A percentile compares a stretch with the other conserved stretches of the same genome.
Evolutionary conservation across 2,888 invertebrate genomes (phyloP).

Genomic region (Chrysina gloriosa): DNA sequence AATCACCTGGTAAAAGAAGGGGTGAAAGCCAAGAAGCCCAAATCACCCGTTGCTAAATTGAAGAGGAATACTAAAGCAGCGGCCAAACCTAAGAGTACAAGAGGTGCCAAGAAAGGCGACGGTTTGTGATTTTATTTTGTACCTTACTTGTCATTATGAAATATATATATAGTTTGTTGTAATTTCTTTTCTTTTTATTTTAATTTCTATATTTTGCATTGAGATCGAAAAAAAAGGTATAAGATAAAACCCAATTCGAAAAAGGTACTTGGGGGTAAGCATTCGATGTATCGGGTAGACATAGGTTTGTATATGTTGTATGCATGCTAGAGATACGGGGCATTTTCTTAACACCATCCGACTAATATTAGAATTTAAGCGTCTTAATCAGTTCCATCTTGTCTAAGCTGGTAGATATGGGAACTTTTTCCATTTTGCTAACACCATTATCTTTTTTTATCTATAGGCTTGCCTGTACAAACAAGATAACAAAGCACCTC

Average conservation of each 20-base stretch:
- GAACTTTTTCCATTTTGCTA: not conserved
- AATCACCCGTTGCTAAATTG: constrained; percentile 27
- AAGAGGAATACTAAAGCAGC: constrained; percentile 33
- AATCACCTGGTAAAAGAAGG: not conserved
- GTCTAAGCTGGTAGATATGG: not conserved
- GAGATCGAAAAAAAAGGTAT: not conserved
- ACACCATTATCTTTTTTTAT: constrained; percentile 16
- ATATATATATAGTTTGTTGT: constrained; percentile 38
- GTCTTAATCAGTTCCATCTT: not conserved
- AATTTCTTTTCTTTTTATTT: constrained; percentile 23
- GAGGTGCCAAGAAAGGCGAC: constrained; percentile 18
- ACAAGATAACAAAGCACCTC: constrained; percentile 13
- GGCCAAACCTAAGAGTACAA: constrained; percentile 1
- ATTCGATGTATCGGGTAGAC: not conserved
- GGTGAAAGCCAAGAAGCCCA: constrained; percentile 2
- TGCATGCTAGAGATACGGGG: too few relatives aligned
- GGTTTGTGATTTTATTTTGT: constrained; percentile 41
- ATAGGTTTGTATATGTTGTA: too few relatives aligned
- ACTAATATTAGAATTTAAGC: too few relatives aligned
- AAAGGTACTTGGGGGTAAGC: not conserved
- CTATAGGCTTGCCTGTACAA: constrained; percentile 10
- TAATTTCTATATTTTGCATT: not conserved
- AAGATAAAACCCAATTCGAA: constrained; percentile 11
- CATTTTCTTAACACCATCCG: too few relatives aligned
- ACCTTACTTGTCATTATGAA: constrained; percentile 31